Evolutionary conservation across 2,797 vertebrate species (phyloP).

Genomic region (Macropus fuliginosus): DNA sequence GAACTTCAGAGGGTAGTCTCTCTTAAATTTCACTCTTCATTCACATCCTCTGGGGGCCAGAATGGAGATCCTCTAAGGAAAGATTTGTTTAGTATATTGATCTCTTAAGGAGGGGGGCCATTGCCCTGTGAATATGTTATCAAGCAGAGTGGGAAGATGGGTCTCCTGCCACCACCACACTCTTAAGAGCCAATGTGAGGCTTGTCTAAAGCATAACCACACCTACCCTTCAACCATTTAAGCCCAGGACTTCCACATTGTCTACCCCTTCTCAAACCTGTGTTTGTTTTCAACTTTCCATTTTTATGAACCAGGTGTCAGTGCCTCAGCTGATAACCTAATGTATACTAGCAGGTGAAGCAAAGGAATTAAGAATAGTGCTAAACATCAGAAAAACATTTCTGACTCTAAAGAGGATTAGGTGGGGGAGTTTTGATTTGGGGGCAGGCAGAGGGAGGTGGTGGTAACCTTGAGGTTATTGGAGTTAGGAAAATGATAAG

Average conservation of each 20-base stretch:
- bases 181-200: not conserved
- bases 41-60: not conserved
- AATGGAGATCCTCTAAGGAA: not conserved
- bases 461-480: not conserved
- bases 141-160: not conserved
- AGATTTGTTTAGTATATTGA: not conserved
- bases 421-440: not conserved
- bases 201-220: not conserved
- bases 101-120: not conserved
- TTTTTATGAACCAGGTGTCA: not conserved
- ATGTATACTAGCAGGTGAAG: not conserved
- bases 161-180: not conserved
- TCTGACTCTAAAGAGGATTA: not conserved
- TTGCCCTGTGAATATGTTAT: not conserved
- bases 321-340: not conserved
- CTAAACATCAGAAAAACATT: not conserved
- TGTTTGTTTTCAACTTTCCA: not conserved
- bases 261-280: not conserved
- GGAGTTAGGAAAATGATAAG: not conserved
- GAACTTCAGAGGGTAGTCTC: not conserved
- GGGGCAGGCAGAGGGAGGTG: fast-evolving
- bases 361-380: not conserved
- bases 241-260: not conserved
- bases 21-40: not conserved
- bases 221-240: not conserved